Percentiles rank a stretch among this genome's conserved stretches.
Conservation (phyloP, 1,140 invertebrate species). For the Antheraea mylitta region DNA sequence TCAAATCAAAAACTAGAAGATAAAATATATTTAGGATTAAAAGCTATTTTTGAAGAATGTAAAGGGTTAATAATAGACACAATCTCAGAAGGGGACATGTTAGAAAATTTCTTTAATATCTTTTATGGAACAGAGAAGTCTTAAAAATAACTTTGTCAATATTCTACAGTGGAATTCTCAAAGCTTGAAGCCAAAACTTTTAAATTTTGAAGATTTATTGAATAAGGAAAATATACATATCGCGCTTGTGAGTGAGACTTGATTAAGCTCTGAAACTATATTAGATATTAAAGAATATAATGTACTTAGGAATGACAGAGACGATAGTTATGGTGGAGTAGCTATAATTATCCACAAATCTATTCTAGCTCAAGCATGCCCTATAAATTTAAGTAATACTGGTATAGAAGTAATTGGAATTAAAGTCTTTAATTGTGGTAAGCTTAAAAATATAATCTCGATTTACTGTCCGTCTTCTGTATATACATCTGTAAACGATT, state of each 20-base stretch:
- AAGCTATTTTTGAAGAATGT: too few species aligned
- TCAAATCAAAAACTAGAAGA: too few species aligned
- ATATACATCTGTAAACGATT: too few species aligned
- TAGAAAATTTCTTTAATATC: too few species aligned
- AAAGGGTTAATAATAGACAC: too few species aligned
- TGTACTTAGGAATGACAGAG: constrained; percentile 10
- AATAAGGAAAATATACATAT: constrained; percentile 12
- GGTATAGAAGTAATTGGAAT: constrained; percentile 14
- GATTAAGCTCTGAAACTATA: not conserved
- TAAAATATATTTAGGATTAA: too few species aligned
- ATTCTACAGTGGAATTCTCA: not conserved
- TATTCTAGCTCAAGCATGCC: not conserved
- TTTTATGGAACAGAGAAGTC: too few species aligned
- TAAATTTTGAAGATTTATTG: not conserved
- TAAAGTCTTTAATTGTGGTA: constrained; percentile 11
- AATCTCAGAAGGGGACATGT: too few species aligned
- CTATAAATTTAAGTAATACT: not conserved
- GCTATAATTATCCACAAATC: not conserved
- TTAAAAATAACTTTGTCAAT: not conserved
- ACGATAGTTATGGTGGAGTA: constrained; percentile 12
- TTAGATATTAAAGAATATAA: not conserved
- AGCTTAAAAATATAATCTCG: constrained; percentile 7
- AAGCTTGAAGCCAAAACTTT: constrained; percentile 14
- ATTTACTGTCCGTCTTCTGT: not conserved
- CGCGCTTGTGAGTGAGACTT: constrained; percentile 4